phyloP scores from a whole-genome alignment of 2,797 vertebrate genomes.

The Malurus leucopterus region DNA sequence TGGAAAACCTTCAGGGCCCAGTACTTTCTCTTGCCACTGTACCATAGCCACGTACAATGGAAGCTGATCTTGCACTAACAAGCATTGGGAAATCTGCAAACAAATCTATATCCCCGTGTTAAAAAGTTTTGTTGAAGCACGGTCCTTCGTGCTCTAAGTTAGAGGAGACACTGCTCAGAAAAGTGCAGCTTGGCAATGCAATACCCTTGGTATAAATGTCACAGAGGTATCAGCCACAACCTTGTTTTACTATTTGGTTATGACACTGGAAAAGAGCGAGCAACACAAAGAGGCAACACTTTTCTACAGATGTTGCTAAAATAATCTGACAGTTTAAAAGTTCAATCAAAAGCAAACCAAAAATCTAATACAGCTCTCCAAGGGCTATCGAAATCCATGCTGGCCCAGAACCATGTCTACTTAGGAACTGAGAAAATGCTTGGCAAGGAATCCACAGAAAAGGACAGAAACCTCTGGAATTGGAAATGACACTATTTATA shows the following conservation, averaged over 20 bases:
- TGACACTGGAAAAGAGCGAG: neutral
- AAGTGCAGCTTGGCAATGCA: neutral
- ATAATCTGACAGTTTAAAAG: neutral
- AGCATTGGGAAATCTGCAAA: neutral
- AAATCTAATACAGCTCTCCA: neutral
- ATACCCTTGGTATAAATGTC: neutral
- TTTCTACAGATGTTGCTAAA: neutral
- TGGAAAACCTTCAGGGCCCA: neutral
- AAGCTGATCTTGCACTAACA: neutral
- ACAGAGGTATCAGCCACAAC: neutral
- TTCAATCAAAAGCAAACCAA: neutral
- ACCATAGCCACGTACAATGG: neutral
- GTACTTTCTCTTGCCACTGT: neutral
- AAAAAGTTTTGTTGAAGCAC: neutral
- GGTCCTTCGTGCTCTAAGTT: neutral
- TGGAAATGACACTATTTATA: neutral
- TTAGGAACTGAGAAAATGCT: neutral
- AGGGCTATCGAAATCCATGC: neutral
- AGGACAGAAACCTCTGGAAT: neutral
- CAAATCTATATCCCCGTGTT: neutral
- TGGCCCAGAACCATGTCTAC: neutral
- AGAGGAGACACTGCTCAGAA: neutral
- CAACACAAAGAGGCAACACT: neutral
- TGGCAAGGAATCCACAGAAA: neutral
- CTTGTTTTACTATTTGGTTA: neutral